phyloP scores from a whole-genome alignment of 37 sponge, comb jelly and placozoan species.

The Geodia barretti region DNA sequence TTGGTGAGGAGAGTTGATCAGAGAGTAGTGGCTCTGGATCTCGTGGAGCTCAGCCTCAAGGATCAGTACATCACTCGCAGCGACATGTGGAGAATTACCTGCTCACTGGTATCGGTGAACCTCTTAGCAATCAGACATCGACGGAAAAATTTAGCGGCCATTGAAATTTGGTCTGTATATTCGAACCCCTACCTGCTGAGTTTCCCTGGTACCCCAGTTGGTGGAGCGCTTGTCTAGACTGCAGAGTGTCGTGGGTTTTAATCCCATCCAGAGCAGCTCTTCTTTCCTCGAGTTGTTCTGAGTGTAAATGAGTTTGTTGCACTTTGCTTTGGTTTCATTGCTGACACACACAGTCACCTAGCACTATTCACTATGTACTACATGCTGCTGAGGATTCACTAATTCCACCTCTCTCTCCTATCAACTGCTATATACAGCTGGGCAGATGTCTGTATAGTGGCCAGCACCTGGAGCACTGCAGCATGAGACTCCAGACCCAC shows the following conservation, averaged over 20 bases:
- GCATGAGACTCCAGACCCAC: slow-evolving; percentile 32
- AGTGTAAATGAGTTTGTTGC: too few relatives aligned
- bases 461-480: slow-evolving; percentile 38
- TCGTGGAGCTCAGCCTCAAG: slow-evolving; percentile 65
- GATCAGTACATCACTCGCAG: slow-evolving; percentile 72
- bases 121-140: too few relatives aligned
- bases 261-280: neutral
- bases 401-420: too few relatives aligned
- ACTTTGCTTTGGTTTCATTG: too few relatives aligned
- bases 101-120: slow-evolving; percentile 62
- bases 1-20: slow-evolving; percentile 51
- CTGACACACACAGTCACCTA: too few relatives aligned
- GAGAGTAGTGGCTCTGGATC: slow-evolving; percentile 51
- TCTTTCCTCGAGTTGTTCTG: too few relatives aligned
- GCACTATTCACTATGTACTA: too few relatives aligned
- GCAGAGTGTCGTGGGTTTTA: neutral
- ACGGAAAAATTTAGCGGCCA: too few relatives aligned
- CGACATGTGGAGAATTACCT: slow-evolving; percentile 89
- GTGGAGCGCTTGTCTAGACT: neutral
- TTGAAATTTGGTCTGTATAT: too few relatives aligned
- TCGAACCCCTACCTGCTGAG: neutral
- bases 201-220: neutral
- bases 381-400: too few relatives aligned
- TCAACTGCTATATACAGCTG: slow-evolving; percentile 11
- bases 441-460: slow-evolving; percentile 50